Conservation (phyloP, 2,888 invertebrate genomes). For the Dione juno region DNA sequence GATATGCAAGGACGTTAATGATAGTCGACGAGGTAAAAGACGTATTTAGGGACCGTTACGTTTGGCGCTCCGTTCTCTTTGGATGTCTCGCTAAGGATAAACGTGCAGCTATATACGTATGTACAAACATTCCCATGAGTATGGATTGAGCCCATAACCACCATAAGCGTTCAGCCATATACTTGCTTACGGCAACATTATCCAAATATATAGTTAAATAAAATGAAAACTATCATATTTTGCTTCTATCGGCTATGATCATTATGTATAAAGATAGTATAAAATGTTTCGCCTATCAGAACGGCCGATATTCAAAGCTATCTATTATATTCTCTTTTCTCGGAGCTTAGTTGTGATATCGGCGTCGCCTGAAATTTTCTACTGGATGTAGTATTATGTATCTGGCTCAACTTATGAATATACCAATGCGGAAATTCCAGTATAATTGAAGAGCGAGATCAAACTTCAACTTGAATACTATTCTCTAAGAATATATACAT, state of each 20-base stretch:
- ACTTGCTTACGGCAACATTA: too few species aligned
- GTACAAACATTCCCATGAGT: too few species aligned
- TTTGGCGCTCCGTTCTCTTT: too few species aligned
- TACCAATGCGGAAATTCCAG: background rate
- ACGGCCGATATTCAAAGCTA: slow-evolving; percentile 5
- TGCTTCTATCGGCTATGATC: background rate
- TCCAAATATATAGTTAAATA: too few species aligned
- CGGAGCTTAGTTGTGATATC: slow-evolving; percentile 9
- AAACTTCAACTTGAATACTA: slow-evolving; percentile 10
- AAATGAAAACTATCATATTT: background rate
- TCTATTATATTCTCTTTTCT: slow-evolving; percentile 18
- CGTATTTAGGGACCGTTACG: too few species aligned
- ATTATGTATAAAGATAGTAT: background rate
- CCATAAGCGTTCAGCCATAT: too few species aligned
- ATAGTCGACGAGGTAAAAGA: too few species aligned
- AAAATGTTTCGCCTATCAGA: slow-evolving; percentile 6
- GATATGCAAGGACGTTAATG: too few species aligned
- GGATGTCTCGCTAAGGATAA: too few species aligned
- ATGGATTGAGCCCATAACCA: too few species aligned
- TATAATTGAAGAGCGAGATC: slow-evolving; percentile 11
- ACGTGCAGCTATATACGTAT: too few species aligned
- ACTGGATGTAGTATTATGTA: slow-evolving; percentile 18
- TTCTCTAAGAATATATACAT: slow-evolving; percentile 10
- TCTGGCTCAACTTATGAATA: slow-evolving; percentile 21
- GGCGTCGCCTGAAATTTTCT: slow-evolving; percentile 17